These are phyloP conservation scores for Dasysyrphus tricinctus DNA, from an alignment of 2,888 invertebrate genomes.

Conservation along the genomic window DNA sequence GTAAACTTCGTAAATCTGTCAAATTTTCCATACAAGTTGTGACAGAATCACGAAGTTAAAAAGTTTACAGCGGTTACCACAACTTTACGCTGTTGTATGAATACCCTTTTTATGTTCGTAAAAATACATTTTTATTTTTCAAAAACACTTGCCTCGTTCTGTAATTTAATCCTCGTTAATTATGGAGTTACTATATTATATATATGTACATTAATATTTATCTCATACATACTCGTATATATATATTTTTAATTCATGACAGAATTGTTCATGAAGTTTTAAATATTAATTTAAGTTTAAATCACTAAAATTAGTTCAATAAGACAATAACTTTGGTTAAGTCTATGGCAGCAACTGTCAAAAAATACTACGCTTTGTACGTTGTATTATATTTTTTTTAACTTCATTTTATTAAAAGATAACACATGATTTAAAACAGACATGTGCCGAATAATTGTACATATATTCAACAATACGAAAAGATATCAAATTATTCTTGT, in stretches of 20 bases:
- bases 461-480: not conserved
- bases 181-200: no score
- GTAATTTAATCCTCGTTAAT: no score
- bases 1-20: no score
- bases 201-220: no score
- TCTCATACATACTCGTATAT: no score
- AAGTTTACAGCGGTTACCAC: no score
- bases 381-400: not conserved
- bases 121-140: no score
- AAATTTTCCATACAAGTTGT: no score
- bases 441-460: slow-evolving; percentile 9
- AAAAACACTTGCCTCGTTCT: no score
- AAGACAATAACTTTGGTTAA: not conserved
- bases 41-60: no score
- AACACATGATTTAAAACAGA: slow-evolving; percentile 19
- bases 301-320: not conserved
- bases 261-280: not conserved
- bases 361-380: not conserved
- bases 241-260: not conserved
- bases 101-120: no score
- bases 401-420: slow-evolving; percentile 22
- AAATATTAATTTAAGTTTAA: not conserved
- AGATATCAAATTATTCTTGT: not conserved
- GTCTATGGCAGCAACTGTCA: slow-evolving; percentile 17
- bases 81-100: no score